Base-by-base conservation (phyloP, 2,797 vertebrate species). In the Typhlichthys eigenmanni region DNA sequence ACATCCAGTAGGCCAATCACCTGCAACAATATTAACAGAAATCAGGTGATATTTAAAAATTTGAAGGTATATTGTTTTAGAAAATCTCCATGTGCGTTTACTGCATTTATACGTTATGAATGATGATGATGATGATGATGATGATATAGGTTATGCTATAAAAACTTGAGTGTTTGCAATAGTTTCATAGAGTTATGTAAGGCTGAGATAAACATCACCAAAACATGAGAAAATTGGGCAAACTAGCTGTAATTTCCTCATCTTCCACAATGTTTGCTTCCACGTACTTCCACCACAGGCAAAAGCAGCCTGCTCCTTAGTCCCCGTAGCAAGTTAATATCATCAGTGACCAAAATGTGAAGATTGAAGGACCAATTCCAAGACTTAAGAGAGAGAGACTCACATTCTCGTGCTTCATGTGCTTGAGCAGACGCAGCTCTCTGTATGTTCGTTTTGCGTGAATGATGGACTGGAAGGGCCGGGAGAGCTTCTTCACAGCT, bases 361-460 rank as follows among this genome's bases (percentile, higher is more conserved):
- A 17, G 49, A 45, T 74, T 64, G 43, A 54, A 11, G 19, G 17
- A 34, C 54, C 6, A 7, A 66, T n/a, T 48, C 8, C 1, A 66
- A 58, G n/a, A 43, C 5, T n/a, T 9, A 13, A 56, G 32, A 56
- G 19, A 62, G 58, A 75, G 51, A 47, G 5, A 93, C 96, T 95
- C 75, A 98, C 97, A 34, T 99, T 99, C 91, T 99, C 97, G 2
- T 99, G 97, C 64, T 98, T 98, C 97, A 99, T 98, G 81, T 99
- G 97, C 79, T 98, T 98, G 6, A 99, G 94, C 17, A 99, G 88
- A 57, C 97, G 93, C 52, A 99, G 89, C 81, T 99, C 97, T 81
- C 97, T 90, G 87, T 99, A 98, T 2, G 97, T 98, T 76, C 97
- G 94, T 72, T 98, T 99, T 79, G 97, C 96, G 0, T 99, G 97